Evolutionary conservation across 2,113 vertebrate genomes (phyloP), one percentile per base, ranked within the genome.

Genomic region (Alces alces): DNA sequence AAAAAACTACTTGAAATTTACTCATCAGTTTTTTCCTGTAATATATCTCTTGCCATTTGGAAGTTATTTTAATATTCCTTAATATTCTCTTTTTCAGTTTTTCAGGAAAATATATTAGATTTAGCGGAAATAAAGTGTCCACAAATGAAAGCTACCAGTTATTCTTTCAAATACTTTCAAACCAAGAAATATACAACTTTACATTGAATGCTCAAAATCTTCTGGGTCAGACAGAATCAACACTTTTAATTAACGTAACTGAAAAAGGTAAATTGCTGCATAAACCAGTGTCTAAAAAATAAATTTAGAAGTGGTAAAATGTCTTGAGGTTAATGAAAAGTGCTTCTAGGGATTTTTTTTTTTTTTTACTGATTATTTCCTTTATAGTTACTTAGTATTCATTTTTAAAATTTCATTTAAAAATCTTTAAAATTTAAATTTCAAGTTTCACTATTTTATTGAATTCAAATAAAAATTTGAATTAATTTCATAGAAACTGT

Each of bases 161-260:
- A 95, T 70, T 45, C 79, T 98, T 99, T 70, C 97, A 97, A 70
- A 93, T 99, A 58, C 92, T 90, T 89, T 91, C 97, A 76, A 89
- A 92, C 88, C 98, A 98, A 93, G 98, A 98, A 89, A 96, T 85
- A 17, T 98, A 99, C 23, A 92, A 98, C 89, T 99, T 99, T 61
- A 39, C 98, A 76, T 55, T 99, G 84, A 89, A 91, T 1, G 98
- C 98, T 83, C 96, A 14, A 47, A 99, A 99, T 97, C 93, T 92
- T 54, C 93, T 99, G 0, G 99, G 99, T 2, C 97, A 66, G 10
- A 92, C 99, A 58, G 92, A 98, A 54, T 91, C 98, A 36, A 97
- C 97, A 0, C 12, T 98, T 89, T 70, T 89, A 19, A 76, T 99
- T 83, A 98, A 99, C 76, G 66, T 99, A 93, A 98, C 88, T 79